Evolutionary conservation across 2,113 vertebrate genomes (phyloP), one percentile per base, ranked within the genome.

Genomic region (Corynorhinus townsendii): DNA sequence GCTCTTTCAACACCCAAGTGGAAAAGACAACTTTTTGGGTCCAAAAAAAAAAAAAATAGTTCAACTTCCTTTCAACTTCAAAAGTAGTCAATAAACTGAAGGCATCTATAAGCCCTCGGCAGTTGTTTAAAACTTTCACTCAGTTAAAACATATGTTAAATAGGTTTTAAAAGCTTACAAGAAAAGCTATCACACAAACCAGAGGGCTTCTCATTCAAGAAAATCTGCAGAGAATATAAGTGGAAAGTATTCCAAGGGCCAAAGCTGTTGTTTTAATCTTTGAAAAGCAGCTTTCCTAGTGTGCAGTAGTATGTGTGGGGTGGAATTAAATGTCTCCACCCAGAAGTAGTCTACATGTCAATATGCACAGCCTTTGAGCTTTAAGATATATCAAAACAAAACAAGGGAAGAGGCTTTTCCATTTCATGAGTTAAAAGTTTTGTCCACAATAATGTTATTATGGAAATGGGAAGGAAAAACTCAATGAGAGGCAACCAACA

Each of bases 1-100:
- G 97, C 91, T 96, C 96, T 95, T 96, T 92, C 95, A 97, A 96
- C 95, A 97, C 90, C 96, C 96, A 97, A 89, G 92, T 96, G 97
- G 97, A 97, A 95, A 96, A 95, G 93, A 96, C 90, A 95, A 96
- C 88, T 95, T 96, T 96, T 30, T 95, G 88, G 52, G 85, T 96
- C 83, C 56, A 97, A 97, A 94, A 92, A 91, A 80, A 97, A 96
- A 94, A 92, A 91, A 80, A 93, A 84, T 3, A 91, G 71, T 91
- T 93, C 93, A 93, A 92, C 87, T 94, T 96, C 84, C 93, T 93
- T 97, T 91, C 92, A 86, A 93, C 95, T 96, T 86, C 38, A 94
- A 49, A 90, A 90, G 68, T 86, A 92, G 83, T 83, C 94, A 88
- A 45, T 66, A 89, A 96, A 93, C 8, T 14, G 12, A 86, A 86